phyloP scores from a whole-genome alignment of 2,888 invertebrate genomes.

The Ceriagrion tenellum region DNA sequence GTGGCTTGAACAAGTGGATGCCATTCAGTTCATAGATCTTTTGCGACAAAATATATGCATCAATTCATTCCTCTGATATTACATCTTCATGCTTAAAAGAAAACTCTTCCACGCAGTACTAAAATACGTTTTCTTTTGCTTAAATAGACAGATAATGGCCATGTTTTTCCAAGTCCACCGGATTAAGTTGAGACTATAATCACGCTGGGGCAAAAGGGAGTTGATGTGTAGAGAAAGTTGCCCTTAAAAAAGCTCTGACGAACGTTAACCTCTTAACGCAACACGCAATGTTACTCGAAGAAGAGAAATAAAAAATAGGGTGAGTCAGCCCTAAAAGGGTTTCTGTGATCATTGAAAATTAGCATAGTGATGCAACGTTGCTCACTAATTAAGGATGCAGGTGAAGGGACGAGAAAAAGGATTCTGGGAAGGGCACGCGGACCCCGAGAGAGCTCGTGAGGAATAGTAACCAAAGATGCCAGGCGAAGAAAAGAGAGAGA shows the following conservation, averaged over 20 bases:
- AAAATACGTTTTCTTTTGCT: too few relatives aligned
- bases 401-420: not conserved
- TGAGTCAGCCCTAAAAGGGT: not conserved
- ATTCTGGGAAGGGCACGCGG: not conserved
- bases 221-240: not conserved
- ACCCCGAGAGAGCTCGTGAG: not conserved
- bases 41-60: too few relatives aligned
- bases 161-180: not conserved
- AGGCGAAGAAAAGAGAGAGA: not conserved
- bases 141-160: not conserved
- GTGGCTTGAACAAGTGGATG: too few relatives aligned
- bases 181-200: not conserved
- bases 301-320: not conserved
- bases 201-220: not conserved
- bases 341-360: not conserved
- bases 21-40: too few relatives aligned
- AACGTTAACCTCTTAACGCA: not conserved
- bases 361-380: not conserved
- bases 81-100: too few relatives aligned
- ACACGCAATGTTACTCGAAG: not conserved
- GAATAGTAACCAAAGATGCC: not conserved
- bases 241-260: not conserved
- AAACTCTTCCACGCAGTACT: not conserved
- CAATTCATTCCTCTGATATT: too few relatives aligned
- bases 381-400: conserved; percentile 1